These are phyloP conservation scores for Sitodiplosis mosellana DNA, from an alignment of 1,140 invertebrate genomes.

Conservation along the genomic window DNA sequence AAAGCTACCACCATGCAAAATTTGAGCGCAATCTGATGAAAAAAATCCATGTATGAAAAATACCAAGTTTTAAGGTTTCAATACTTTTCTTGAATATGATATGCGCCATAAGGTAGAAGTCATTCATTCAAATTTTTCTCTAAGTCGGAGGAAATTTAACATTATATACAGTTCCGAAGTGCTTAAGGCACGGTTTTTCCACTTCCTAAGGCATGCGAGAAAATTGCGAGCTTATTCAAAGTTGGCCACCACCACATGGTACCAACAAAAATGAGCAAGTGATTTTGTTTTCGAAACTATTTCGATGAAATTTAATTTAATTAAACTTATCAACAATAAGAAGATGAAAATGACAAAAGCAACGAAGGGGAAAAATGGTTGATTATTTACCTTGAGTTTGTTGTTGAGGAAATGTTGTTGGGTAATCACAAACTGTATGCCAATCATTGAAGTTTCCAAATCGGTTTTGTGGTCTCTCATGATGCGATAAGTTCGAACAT, in stretches of 20 bases:
- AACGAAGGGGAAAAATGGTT: not conserved
- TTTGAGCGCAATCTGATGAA: too few relatives aligned
- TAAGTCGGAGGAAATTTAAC: too few relatives aligned
- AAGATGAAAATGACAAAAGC: not conserved
- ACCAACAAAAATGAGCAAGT: not conserved
- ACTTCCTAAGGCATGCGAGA: too few relatives aligned
- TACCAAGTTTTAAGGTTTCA: too few relatives aligned
- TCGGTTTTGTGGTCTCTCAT: constrained; percentile 17
- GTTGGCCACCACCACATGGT: not conserved
- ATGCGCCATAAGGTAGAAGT: too few relatives aligned
- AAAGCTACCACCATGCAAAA: too few relatives aligned
- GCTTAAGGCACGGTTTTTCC: too few relatives aligned
- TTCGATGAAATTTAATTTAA: not conserved
- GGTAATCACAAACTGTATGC: constrained; percentile 34
- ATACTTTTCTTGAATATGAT: too few relatives aligned
- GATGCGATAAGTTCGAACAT: constrained; percentile 20
- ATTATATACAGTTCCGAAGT: too few relatives aligned
- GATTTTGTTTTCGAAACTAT: not conserved
- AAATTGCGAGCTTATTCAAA: not conserved
- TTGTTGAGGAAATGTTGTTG: constrained; percentile 32
- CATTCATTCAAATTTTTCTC: too few relatives aligned
- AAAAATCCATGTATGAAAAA: too few relatives aligned
- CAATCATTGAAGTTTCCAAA: constrained; percentile 21
- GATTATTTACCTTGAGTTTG: constrained; percentile 30
- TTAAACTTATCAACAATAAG: not conserved